Base-by-base conservation (phyloP, 2,113 vertebrate genomes). In the Bubo scandiacus region DNA sequence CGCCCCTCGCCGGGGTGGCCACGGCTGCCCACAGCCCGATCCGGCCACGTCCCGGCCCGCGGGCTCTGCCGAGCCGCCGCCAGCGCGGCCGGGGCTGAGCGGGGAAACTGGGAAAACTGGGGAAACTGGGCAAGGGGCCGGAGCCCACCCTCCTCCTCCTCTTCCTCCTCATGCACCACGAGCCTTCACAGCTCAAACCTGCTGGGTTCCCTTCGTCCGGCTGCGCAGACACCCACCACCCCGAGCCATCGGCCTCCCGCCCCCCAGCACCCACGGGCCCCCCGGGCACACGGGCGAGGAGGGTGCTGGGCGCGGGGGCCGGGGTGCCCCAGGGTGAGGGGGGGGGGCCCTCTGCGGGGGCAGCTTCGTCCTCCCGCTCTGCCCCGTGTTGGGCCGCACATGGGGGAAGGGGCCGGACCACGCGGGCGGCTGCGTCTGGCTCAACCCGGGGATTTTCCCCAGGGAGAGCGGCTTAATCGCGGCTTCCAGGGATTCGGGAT, bases 401-500 rank as follows among this genome's bases (percentile, higher is more conserved):
- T 0, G 83, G 43, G 59, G 78, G 71, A 12, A 6, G 43, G 38
- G 23, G 11, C 23, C 12, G 4, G 36, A 17, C 30, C 57, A 13
- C 2, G 18, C 4, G 12, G 14, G 74, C 3, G 26, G 52, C 52
- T 5, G n/a, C 26, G 36, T 4, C 66, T 20, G 49, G 80, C 82
- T 78, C 79, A 32, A 36, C 6, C 0, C 0, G 4, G 29, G 80
- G 90, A 91, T 91, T 95, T 92, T 55, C 89, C 12, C 1, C 81
- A 4, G 72, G 79, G 79, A 88, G 78, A 88, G 91, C 51, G 4
- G 93, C 82, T 92, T 97, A 96, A 84, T 32, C 9, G 21, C 59
- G 38, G 86, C 93, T 94, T 73, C 40, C 86, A 68, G 78, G 51
- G 87, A 91, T 87, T 52, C 72, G 10, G 90, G 96, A 94, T 95